Evolutionary conservation across 2,797 vertebrate species (phyloP).

Genomic region (Leptatherina wallacei): DNA sequence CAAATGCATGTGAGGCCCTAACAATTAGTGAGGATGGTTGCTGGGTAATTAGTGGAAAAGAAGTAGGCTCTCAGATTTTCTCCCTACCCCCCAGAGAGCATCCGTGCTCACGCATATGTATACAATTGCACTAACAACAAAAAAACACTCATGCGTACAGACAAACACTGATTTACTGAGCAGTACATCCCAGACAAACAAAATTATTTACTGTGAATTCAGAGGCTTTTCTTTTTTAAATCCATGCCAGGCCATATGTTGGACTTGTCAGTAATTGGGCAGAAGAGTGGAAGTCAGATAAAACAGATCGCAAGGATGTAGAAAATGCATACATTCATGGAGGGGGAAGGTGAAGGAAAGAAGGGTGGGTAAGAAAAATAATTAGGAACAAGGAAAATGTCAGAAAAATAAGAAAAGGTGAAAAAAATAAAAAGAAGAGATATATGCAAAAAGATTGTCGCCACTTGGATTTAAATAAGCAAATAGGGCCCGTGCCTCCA

Average conservation of each 20-base stretch:
- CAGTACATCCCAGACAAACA: neutral
- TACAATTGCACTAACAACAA: constrained; percentile 4
- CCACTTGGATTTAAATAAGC: too few species aligned
- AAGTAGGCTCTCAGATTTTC: constrained; percentile 49
- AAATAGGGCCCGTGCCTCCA: too few species aligned
- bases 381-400: neutral
- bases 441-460: too few species aligned
- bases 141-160: constrained; percentile 3
- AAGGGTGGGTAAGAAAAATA: neutral
- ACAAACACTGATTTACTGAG: constrained; percentile 9
- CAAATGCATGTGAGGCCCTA: constrained; percentile 45
- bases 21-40: constrained; percentile 70
- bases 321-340: neutral
- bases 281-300: neutral
- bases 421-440: too few species aligned
- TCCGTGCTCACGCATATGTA: neutral
- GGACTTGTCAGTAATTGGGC: constrained; percentile 36
- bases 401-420: too few species aligned
- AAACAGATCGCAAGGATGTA: neutral
- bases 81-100: constrained; percentile 28
- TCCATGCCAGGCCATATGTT: neutral
- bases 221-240: neutral
- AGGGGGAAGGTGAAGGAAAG: neutral
- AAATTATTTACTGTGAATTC: constrained; percentile 9
- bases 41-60: constrained; percentile 70